Evolutionary conservation across 2,797 vertebrate species (phyloP).

Genomic region (Rhabdophis nuchalis): DNA sequence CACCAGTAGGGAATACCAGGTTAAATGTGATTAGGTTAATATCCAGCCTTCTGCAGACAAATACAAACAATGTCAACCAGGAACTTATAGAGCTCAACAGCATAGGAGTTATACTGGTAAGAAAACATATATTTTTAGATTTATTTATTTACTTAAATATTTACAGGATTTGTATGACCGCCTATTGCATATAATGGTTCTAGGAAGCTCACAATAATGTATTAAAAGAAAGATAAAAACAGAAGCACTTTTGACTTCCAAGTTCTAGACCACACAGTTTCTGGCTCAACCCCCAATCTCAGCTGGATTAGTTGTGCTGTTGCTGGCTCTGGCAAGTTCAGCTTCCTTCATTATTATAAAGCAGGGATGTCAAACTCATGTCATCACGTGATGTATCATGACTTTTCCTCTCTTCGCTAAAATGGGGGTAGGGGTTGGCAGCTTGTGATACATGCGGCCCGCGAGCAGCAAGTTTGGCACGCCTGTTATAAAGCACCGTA

Average conservation of each 20-base stretch:
- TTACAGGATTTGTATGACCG: neutral
- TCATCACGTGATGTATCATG: too few species aligned
- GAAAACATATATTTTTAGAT: constrained; percentile 43
- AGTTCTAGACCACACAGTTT: neutral
- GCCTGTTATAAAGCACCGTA: neutral
- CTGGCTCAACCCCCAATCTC: neutral
- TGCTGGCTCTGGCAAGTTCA: neutral
- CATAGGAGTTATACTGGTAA: constrained; percentile 93
- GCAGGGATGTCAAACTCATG: too few species aligned
- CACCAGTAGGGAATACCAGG: constrained; percentile 93
- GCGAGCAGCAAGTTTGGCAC: too few species aligned
- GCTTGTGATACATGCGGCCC: too few species aligned
- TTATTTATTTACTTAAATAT: neutral
- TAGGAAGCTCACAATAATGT: neutral
- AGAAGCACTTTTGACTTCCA: neutral
- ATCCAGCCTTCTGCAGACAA: constrained; percentile 91
- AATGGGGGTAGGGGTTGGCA: too few species aligned
- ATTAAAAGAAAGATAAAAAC: neutral
- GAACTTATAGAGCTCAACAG: constrained; percentile 95
- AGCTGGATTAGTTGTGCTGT: neutral
- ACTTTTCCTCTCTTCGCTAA: too few species aligned
- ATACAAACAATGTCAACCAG: constrained; percentile 87
- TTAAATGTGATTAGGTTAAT: constrained; percentile 92
- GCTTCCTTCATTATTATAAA: neutral
- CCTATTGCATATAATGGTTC: neutral